Evolutionary conservation across 1,140 invertebrate genomes (phyloP).

Genomic region (Euwallacea fornicatus): DNA sequence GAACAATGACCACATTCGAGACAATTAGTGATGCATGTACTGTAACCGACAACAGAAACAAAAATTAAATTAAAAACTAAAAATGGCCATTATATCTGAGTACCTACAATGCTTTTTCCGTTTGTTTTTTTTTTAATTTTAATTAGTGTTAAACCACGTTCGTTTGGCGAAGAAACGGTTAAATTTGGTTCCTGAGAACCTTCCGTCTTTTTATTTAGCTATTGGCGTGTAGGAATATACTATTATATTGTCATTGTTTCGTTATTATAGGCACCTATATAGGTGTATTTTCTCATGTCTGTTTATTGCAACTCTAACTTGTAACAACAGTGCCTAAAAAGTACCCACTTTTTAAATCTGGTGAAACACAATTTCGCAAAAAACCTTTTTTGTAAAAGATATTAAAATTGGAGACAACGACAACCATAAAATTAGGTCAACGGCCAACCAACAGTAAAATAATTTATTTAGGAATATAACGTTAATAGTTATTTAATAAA

Average conservation of each 20-base stretch:
- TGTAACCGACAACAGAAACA: conserved; percentile 1
- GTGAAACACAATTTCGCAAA: conserved; percentile 1
- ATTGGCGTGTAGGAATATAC: neutral
- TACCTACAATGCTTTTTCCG: conserved; percentile 11
- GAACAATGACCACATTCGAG: conserved; percentile 17
- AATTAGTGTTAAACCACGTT: conserved; percentile 1
- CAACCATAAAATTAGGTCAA: neutral
- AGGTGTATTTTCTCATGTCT: neutral
- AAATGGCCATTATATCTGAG: neutral
- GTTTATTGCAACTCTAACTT: neutral
- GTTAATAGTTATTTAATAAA: no score
- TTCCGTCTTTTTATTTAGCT: conserved; percentile 6
- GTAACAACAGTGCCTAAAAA: neutral
- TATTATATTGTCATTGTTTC: neutral
- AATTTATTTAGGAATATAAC: no score
- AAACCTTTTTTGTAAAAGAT: neutral
- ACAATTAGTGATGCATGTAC: conserved; percentile 15
- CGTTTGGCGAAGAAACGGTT: conserved; percentile 6
- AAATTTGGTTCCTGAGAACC: conserved; percentile 13
- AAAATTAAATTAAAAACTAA: conserved; percentile 4
- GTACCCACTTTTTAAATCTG: neutral
- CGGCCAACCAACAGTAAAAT: no score
- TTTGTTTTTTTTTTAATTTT: conserved; percentile 11
- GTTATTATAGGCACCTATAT: neutral
- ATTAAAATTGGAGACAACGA: conserved; percentile 9